phyloP scores from a whole-genome alignment of 2,113 vertebrate species.

The Oncorhynchus keta region DNA sequence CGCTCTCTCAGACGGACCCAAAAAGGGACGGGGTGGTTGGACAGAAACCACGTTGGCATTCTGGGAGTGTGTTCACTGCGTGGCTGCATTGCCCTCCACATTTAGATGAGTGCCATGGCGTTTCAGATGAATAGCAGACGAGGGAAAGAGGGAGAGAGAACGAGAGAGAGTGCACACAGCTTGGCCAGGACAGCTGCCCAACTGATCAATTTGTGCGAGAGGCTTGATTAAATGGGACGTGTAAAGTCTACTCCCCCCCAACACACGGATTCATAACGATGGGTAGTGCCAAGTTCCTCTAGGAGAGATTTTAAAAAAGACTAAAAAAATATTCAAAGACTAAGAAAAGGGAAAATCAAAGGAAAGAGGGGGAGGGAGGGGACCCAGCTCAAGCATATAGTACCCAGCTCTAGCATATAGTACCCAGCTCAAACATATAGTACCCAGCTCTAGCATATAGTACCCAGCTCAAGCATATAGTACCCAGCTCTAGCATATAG shows the following conservation, averaged over 20 bases:
- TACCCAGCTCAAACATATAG: no score
- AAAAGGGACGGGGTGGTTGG: background rate
- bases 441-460: no score
- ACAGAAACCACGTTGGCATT: background rate
- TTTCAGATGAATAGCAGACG: background rate
- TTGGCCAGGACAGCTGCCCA: slow-evolving; percentile 65
- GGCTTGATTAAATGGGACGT: slow-evolving; percentile 53
- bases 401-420: no score
- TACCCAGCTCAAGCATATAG: no score
- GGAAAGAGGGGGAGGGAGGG: background rate
- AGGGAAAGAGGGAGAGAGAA: background rate
- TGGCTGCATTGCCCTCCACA: background rate
- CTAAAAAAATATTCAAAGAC: no score
- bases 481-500: no score
- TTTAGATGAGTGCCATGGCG: background rate
- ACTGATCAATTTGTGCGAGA: slow-evolving; percentile 66
- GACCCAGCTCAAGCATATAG: no score
- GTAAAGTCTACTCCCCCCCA: slow-evolving; percentile 7
- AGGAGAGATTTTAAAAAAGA: no score
- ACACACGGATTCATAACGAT: slow-evolving; percentile 39
- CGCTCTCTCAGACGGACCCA: background rate
- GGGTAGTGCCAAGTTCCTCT: background rate
- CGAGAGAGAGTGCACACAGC: background rate
- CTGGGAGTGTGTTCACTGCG: background rate
- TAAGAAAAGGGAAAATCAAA: background rate